A percentile compares a stretch with the other conserved stretches of the same genome.
Evolutionary conservation across 2,888 invertebrate species (phyloP).

Genomic region (Acleris emargana): DNA sequence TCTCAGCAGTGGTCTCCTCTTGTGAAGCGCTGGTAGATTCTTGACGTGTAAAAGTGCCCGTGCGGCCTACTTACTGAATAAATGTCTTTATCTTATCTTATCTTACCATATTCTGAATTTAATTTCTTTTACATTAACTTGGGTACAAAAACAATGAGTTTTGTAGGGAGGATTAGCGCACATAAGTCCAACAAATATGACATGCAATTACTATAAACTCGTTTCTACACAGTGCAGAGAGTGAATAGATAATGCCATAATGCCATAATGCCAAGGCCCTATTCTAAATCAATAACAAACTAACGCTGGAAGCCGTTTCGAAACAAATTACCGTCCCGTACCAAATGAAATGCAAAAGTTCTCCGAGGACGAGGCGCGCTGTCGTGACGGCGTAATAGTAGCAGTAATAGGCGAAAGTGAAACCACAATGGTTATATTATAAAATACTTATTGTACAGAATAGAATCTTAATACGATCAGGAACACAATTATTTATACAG

Average conservation of each 20-base stretch:
- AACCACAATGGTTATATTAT: background rate
- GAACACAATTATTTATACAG: too few relatives aligned
- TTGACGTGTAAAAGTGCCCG: too few relatives aligned
- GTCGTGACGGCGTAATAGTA: constrained; percentile 1
- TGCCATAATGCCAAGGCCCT: constrained; percentile 7
- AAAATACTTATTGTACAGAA: background rate
- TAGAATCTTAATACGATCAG: too few relatives aligned
- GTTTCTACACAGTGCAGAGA: background rate
- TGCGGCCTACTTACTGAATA: too few relatives aligned
- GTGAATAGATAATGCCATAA: constrained; percentile 1
- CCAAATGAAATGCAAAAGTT: constrained; percentile 18
- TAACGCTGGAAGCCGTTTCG: constrained; percentile 1
- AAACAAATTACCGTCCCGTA: background rate
- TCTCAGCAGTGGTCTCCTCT: too few relatives aligned
- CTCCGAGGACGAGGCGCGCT: background rate
- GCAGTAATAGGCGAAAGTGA: constrained; percentile 10
- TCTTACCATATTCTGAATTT: too few relatives aligned
- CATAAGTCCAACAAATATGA: too few relatives aligned
- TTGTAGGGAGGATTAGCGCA: background rate
- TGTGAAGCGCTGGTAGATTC: too few relatives aligned
- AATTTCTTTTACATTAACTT: too few relatives aligned
- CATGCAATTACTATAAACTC: too few relatives aligned
- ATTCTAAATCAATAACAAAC: constrained; percentile 25
- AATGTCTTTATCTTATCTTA: too few relatives aligned
- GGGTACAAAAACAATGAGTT: background rate